phyloP scores from a whole-genome alignment of 2,888 invertebrate species.

The Brenthis ino region DNA sequence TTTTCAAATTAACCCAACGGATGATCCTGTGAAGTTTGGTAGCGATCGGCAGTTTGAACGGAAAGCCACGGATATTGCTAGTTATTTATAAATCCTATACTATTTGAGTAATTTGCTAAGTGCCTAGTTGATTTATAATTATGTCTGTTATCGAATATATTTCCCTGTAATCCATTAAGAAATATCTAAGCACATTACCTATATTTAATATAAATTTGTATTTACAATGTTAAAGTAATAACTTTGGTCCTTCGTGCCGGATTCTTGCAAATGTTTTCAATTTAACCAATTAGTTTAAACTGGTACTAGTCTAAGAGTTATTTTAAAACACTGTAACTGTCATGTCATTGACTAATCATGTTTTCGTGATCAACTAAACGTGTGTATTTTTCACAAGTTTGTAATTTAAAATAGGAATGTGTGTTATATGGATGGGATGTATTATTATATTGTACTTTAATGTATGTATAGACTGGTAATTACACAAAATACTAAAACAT shows the following conservation, averaged over 20 bases:
- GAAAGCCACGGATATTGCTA: too few species aligned
- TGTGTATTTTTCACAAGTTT: constrained; percentile 10
- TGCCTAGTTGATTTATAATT: too few species aligned
- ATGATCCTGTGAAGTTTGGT: too few species aligned
- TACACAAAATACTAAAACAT: background rate
- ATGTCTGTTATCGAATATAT: too few species aligned
- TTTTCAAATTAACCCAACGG: too few species aligned
- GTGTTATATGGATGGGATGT: background rate
- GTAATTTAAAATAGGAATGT: background rate
- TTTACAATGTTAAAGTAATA: too few species aligned
- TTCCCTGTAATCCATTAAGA: too few species aligned
- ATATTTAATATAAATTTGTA: too few species aligned
- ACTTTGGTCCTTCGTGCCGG: constrained; percentile 1
- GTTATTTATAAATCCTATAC: too few species aligned
- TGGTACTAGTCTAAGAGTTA: constrained; percentile 21
- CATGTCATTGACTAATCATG: constrained; percentile 29
- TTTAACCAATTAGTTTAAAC: constrained; percentile 33
- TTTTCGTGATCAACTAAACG: constrained; percentile 35
- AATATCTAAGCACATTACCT: too few species aligned
- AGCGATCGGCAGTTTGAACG: too few species aligned
- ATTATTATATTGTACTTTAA: background rate
- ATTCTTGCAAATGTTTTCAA: background rate
- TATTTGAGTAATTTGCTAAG: too few species aligned
- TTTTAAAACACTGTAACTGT: constrained; percentile 33
- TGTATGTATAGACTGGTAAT: background rate